Evolutionary conservation across 2,888 invertebrate species (phyloP), one percentile per base, ranked within the genome.

Genomic region (Tuberolachnus salignus): DNA sequence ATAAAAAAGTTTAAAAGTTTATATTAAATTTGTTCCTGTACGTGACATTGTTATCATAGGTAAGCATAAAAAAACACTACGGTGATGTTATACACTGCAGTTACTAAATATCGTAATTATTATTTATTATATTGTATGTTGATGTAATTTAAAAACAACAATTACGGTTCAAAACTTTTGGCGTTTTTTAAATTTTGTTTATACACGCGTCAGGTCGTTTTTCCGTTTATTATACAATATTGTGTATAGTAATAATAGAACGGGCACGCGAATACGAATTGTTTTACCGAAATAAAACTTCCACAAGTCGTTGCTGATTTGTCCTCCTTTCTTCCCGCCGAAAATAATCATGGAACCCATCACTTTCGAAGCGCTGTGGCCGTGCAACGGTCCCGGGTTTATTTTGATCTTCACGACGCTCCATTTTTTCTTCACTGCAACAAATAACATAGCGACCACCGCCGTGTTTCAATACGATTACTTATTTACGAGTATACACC

Each of bases 341-440:
- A 93, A 93, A 80, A 94, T 87, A 82, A 93, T 88, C 90, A 94
- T 91, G 80, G 91, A 91, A 2, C 91, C 91, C 16, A 92, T 92
- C 59, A 92, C 89, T 83, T 91, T 89, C 83, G 91, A 90, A n/a
- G 91, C 92, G 61, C 92, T 91, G 86, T 94, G 94, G 8, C 93
- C 92, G 83, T 91, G 90, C 82, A 94, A 88, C 10, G 92, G 89
- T 71, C 91, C 90, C 0, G 94, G 94, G 67, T 88, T 88, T 81
- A 88, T 86, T 84, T 90, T 89, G 53, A 87, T 87, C 82, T 90
- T 91, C 78, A 92, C 86, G 81, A 86, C 85, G 73, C 86, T 87
- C 93, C 93, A 93, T 75, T 88, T 88, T 82, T 91, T 90, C 0
- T 89, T 87, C 83, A 88, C 89, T 89, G 85, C 81, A 84, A 83